Base-by-base conservation (phyloP, 1,140 invertebrate genomes). In the Bombus pascuorum region DNA sequence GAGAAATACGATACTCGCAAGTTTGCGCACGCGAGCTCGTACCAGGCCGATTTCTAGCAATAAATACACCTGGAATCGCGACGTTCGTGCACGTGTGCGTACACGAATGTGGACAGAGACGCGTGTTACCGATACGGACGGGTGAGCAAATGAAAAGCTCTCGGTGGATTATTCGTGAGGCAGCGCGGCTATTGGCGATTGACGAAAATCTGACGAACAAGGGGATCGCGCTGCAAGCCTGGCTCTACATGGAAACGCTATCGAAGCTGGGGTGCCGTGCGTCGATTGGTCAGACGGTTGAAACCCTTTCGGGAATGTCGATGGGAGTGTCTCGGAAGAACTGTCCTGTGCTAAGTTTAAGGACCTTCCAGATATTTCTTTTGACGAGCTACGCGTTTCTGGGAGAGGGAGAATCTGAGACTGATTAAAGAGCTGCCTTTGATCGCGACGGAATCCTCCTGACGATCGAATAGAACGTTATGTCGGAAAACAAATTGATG, bases 1-100 rank as follows among this genome's bases (percentile, higher is more conserved):
- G 66, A 86, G 89, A 85, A 85, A 90, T 83, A 88, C 74, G 86
- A 84, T 86, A 86, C 79, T 59, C 79, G 83, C 42, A 37, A 65
- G 78, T 62, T 65, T 47, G 57, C 25, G 53, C 83, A 81, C 83
- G 83, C 83, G 70, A 85, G 34, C 34, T 25, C 44, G 18, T 73
- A 47, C 44, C 28, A 39, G 34, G 15, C 37, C 34, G 53, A 34
- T 22, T 59, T 32, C 59, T 53, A 59, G 44, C 74, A 13, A 53
- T 32, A 32, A 74, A 39, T 32, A 32, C n/a, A 68, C 65, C 65
- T 28, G 34, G 34, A 25, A 13, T 39, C 42, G 42, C 66, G 42
- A 34, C 25, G 1, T 22, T 6, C 32, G 68, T 28, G 68, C 18
- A 25, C 15, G 18, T 25, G 34, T 25, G 53, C 9, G 4, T 62